These are phyloP conservation scores for Coregonus clupeaformis DNA, from an alignment of 2,113 vertebrate genomes.

Conservation along the genomic window DNA sequence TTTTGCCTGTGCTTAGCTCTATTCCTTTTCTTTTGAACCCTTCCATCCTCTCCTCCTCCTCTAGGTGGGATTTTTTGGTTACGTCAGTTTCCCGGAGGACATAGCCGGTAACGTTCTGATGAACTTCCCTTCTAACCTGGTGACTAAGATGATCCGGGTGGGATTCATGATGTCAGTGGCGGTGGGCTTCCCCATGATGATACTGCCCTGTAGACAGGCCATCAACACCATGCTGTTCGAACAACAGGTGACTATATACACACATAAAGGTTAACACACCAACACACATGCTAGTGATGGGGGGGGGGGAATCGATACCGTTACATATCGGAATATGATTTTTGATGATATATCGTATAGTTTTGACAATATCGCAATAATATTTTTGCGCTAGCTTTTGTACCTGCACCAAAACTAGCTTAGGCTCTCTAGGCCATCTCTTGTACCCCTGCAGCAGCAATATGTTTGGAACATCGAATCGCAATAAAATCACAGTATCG, in stretches of 20 bases:
- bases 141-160: slow-evolving; percentile 92
- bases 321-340: no score
- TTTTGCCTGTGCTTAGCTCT: no score
- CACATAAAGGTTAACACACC: background rate
- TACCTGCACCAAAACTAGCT: no score
- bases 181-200: slow-evolving; percentile 98
- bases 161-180: slow-evolving; percentile 99
- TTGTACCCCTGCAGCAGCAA: no score
- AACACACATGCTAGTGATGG: no score
- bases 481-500: no score
- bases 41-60: background rate
- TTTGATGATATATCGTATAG: no score
- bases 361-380: no score
- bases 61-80: slow-evolving; percentile 97
- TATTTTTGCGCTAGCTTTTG: no score
- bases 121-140: slow-evolving; percentile 96
- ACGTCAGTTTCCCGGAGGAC: slow-evolving; percentile 92
- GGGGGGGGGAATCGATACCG: no score
- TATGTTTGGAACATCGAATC: no score
- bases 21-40: background rate
- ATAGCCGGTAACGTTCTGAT: slow-evolving; percentile 94
- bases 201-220: slow-evolving; percentile 93
- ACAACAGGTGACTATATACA: slow-evolving; percentile 84
- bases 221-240: slow-evolving; percentile 97
- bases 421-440: no score